Evolutionary conservation across 2,888 invertebrate species (phyloP), one percentile per base, ranked within the genome.

Genomic region (Ernsta delagoae): DNA sequence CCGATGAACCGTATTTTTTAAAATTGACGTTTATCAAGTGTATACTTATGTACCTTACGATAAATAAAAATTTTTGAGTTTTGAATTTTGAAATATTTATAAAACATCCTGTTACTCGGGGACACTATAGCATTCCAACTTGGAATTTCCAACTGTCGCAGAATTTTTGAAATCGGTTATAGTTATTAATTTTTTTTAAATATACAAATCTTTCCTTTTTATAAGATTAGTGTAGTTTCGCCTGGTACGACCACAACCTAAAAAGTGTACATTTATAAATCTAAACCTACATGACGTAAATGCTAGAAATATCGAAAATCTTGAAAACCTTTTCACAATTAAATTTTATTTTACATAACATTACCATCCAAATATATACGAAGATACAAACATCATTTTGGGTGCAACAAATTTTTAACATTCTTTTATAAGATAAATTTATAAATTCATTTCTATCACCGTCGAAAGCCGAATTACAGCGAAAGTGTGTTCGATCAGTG

Each of bases 281-380:
- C 61, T 68, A 61, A 56, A 57, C 16, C n/a, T 68, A 24, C 24
- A 24, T 24, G n/a, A 68, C 56, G 31, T 62, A 62, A 56, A 68
- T 57, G 56, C 62, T 68, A 68, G 31, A 62, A 62, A 62, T 56
- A 57, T 68, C 31, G 56, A 61, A 68, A 61, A 62, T 4, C 31
- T 43, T 39, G 56, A 61, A 68, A 61, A 62, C 5, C 31, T 43
- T 56, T 24, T 12, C 9, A 43, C 64, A 57, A 45, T 56, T 43
- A 34, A 56, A 43, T 41, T 45, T 56, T 11, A 54, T 34, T 64
- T 41, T 57, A 64, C 64, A 64, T 24, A 56, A 45, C n/a, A 45
- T 39, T 54, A 12, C 56, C 56, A 45, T 56, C 56, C 45, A 43
- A 56, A 57, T 24, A 63, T 45, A 64, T 45, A 43, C n/a, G 34